Base-by-base conservation (phyloP, 2,888 invertebrate genomes). In the Xestia sexstrigata region DNA sequence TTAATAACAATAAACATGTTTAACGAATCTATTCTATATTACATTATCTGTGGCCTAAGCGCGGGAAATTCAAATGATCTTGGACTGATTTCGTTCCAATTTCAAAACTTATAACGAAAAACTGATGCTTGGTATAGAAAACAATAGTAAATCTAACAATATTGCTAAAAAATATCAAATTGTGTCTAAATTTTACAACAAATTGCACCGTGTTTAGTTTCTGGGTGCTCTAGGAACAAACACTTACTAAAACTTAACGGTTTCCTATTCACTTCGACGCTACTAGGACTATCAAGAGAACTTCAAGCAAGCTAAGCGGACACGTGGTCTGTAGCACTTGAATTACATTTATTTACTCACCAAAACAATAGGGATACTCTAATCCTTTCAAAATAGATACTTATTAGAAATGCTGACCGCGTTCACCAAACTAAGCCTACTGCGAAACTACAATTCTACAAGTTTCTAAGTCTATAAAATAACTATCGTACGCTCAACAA, bases 391-490 rank as follows among this genome's bases (percentile, higher is more conserved):
- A 83, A 84, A 74, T n/a, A n/a, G n/a, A n/a, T 83, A 86, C 65
- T 76, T 79, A 83, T 58, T 52, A 70, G 47, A 78, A 82, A 78
- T 79, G 86, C 52, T 71, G 69, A 79, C 74, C 69, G 83, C 87
- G 65, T 72, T 85, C 77, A 76, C 45, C 76, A 81, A 77, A 83
- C 84, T 83, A 88, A 79, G 80, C 78, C 87, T 87, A 88, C 83
- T 79, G 81, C 84, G 69, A 84, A 76, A 87, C 89, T 88, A 88
- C 89, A 80, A 74, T 76, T 74, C 89, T 88, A 88, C 83, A 79
- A 80, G 62, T 79, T 23, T 76, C 78, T 85, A 86, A 52, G 39
- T 74, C 78, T 87, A 83, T 66, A 73, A 72, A 78, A 66, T 83
- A 69, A 58, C 78, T 87, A 88, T 82, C 68, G 60, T 87, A 78